Evolutionary conservation across 2,888 invertebrate genomes (phyloP), one percentile per base, ranked within the genome.

Genomic region (Sarcophaga variegata): DNA sequence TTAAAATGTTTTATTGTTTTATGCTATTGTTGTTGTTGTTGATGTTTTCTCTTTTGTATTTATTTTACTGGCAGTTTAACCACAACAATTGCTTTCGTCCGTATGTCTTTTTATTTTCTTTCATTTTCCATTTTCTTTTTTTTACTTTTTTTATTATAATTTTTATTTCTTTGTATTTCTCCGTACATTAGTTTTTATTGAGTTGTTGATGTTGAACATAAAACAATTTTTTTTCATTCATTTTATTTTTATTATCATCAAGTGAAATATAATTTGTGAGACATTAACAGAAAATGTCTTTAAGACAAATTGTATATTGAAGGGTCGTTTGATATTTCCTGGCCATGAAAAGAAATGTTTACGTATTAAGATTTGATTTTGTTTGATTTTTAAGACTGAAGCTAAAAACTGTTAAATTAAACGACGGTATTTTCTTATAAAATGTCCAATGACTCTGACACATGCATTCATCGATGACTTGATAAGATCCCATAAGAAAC

Each of bases 1-100:
- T 86, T 59, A 85, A 88, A 83, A 85, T 81, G 80, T 83, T 86
- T 86, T 88, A 88, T 89, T 90, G 83, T 86, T 87, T 74, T 66
- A 54, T 74, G 17, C 17, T 17, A 1, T 54, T 54, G 17, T 54
- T 54, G 4, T 54, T 49, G 49, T 3, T 14, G 14, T 49, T 49
- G 3, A 37, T 37, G 37, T 37, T 54, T 17, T 14, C 10, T 83
- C 84, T 85, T 88, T 86, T 88, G 89, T 81, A 85, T 87, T 74
- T 66, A 37, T 74, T 83, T 74, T 78, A 67, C 78, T 62, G 62
- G 49, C 72, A 83, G 66, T 78, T 83, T 72, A 83, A 74, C 67
- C 62, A 49, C 72, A 78, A 67, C 37, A 67, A 72, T 62, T 37
- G 37, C 67, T 59, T 71, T 66, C 22, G 60, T 82, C 27, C 63